Conservation (phyloP, 1,140 invertebrate genomes). For the Linepithema humile region DNA sequence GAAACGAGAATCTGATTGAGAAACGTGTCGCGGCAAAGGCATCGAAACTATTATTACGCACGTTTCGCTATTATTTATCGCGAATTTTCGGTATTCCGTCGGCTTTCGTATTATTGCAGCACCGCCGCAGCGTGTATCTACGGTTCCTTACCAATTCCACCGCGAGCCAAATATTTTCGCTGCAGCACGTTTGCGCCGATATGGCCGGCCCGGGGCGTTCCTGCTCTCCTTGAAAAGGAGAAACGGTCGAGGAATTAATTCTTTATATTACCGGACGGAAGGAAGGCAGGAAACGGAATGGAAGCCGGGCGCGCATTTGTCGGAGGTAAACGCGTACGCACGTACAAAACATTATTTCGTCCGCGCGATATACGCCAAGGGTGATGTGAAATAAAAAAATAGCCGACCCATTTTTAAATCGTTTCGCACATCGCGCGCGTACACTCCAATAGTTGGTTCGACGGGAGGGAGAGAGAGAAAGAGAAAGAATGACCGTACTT, state of each 20-base stretch:
- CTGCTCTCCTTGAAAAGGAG: constrained; percentile 7
- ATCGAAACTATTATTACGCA: background rate
- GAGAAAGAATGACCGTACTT: background rate
- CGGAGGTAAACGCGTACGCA: constrained; percentile 48
- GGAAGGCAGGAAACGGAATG: constrained; percentile 25
- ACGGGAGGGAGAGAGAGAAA: background rate
- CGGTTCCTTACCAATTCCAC: background rate
- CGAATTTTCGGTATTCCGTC: constrained; percentile 1
- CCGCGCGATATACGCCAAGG: background rate
- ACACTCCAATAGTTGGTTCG: background rate
- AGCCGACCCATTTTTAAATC: constrained; percentile 30
- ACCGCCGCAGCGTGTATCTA: background rate
- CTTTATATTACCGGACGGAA: constrained; percentile 49
- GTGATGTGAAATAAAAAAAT: constrained; percentile 24
- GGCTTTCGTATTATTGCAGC: background rate
- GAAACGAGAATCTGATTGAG: constrained; percentile 2
- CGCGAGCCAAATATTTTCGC: constrained; percentile 19
- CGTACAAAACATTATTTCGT: constrained; percentile 49
- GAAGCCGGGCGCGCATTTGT: constrained; percentile 37
- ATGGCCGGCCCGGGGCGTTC: background rate
- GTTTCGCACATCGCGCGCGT: constrained; percentile 34
- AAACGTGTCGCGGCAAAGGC: background rate
- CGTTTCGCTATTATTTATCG: constrained; percentile 3
- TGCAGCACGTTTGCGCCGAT: constrained; percentile 7
- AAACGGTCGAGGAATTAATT: constrained; percentile 50